Base-by-base conservation (phyloP, 1,140 invertebrate genomes). In the Hylaeus volcanicus region DNA sequence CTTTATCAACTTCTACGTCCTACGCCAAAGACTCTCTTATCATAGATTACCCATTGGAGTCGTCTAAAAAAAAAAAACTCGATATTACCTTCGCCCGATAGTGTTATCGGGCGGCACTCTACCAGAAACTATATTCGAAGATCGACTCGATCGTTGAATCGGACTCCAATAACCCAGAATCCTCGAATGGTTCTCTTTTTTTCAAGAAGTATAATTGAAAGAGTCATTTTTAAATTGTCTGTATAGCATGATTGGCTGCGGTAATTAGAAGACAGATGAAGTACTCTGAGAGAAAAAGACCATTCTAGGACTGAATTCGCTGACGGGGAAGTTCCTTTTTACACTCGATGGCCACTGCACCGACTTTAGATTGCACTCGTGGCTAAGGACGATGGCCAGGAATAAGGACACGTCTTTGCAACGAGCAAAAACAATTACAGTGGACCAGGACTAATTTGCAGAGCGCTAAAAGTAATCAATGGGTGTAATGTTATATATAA, bases 1-100 rank as follows among this genome's bases (percentile, higher is more conserved):
- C 65, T 87, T 90, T 82, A 72, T 84, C 83, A 88, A 88, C 88
- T 90, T 86, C 87, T 90, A 91, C 84, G 82, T 84, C 88, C 89
- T 89, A 87, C 83, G 78, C 78, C 82, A 82, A 80, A 75, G 73
- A 75, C 41, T 79, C 37, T 72, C 58, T 63, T 45, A 63, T 63
- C n/a, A 41, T 26, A 37, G 48, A 11, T 56, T 37, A 73, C 37
- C 68, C 63, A 80, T 80, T 75, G 72, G 79, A 80, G 79, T 61
- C 75, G 65, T 43, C 39, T 56, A 48, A 45, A 73, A 79, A 79
- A 37, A 14, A 63, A 48, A 56, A 73, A 60, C 15, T 6, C 26
- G n/a, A 37, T 43, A 56, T 74, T 74, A 79, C 60, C 77, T 56
- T 64, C 48, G 26, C 56, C 61, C 12, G 6, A 39, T 60, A 60